phyloP scores from a whole-genome alignment of 1,140 invertebrate genomes.

The Lordiphosa mommai region DNA sequence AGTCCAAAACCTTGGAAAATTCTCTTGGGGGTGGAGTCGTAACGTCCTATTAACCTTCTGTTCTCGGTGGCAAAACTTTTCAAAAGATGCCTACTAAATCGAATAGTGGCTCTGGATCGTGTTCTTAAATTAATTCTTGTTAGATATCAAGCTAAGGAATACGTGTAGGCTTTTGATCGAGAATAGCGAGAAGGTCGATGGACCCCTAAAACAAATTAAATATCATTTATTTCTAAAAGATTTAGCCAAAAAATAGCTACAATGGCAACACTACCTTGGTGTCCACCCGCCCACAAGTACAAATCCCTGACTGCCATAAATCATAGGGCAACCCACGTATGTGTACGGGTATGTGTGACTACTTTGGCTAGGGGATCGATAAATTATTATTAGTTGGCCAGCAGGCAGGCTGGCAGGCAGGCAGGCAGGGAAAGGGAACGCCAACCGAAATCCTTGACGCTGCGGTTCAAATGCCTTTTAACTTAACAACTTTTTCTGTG shows the following conservation, averaged over 20 bases:
- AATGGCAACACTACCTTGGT: not conserved
- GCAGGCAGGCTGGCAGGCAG: conserved; percentile 53
- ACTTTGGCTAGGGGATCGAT: conserved; percentile 77
- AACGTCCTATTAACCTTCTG: no score
- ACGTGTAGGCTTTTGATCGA: no score
- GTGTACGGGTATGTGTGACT: conserved; percentile 30
- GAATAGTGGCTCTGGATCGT: no score
- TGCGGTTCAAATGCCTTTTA: conserved; percentile 78
- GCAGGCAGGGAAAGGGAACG: conserved; percentile 57
- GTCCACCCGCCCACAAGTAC: conserved; percentile 25
- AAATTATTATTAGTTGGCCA: conserved; percentile 78
- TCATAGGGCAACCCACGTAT: conserved; percentile 69
- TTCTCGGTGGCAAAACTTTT: no score
- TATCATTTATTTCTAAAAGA: no score
- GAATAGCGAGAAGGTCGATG: no score
- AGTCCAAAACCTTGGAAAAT: no score
- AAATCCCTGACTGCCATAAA: conserved; percentile 59
- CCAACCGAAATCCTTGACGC: conserved; percentile 67
- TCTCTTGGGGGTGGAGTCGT: no score
- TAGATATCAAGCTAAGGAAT: no score
- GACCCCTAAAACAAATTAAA: no score
- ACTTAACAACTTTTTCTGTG: conserved; percentile 76
- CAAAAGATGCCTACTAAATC: no score
- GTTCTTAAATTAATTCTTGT: no score
- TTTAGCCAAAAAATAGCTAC: not conserved